phyloP scores from a whole-genome alignment of 92 coral and sea anemone genomes.

The Porites rus region DNA sequence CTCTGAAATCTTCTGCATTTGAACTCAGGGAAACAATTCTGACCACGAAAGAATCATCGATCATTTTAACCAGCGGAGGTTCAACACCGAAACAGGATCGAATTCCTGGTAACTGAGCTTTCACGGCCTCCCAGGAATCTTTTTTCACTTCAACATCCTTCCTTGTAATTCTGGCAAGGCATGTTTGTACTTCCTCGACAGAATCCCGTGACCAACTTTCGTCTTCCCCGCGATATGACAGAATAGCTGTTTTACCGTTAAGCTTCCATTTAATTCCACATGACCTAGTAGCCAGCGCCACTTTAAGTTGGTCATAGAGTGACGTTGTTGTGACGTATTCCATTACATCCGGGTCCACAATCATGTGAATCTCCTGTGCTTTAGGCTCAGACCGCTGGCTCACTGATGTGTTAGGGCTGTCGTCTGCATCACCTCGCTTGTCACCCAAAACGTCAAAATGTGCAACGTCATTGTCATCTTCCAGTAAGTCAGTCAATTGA shows the following conservation, averaged over 20 bases:
- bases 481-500: constrained; percentile 47
- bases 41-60: not conserved
- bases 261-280: constrained; percentile 35
- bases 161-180: constrained; percentile 12
- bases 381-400: constrained; percentile 20
- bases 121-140: constrained; percentile 53
- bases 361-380: constrained; percentile 33
- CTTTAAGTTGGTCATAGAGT: constrained; percentile 29
- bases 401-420: not conserved
- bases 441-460: not conserved
- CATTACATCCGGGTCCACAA: constrained; percentile 38
- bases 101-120: constrained; percentile 30
- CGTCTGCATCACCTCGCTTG: not conserved
- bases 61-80: constrained; percentile 39
- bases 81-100: constrained; percentile 56
- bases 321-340: not conserved
- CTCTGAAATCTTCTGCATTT: constrained; percentile 22
- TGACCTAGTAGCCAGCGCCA: constrained; percentile 25
- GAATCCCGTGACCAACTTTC: constrained; percentile 7
- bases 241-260: constrained; percentile 13
- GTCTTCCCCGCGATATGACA: constrained; percentile 35
- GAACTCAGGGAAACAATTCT: constrained; percentile 51
- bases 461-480: constrained; percentile 23
- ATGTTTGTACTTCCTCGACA: constrained; percentile 24
- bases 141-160: constrained; percentile 46